Evolutionary conservation across 1,140 invertebrate species (phyloP), one percentile per base, ranked within the genome.

Genomic region (Orchestia grillus): DNA sequence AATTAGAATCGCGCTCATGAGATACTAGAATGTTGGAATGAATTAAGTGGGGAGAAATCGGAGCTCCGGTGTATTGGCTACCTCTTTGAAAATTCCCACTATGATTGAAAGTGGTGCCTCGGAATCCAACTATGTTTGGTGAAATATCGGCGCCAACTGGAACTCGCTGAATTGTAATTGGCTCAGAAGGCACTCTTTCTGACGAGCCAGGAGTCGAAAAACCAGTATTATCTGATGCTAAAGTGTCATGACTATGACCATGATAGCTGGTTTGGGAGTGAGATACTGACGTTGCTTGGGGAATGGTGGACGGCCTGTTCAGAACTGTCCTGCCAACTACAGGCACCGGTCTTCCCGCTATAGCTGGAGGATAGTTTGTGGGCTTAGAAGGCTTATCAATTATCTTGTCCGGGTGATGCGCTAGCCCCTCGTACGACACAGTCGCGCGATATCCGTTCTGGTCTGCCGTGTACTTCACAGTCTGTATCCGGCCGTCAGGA

Each of bases 391-490:
- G 92, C 44, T 6, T 45, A 40, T 11, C 36, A 8, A 94, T 94
- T n/a, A 94, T 47, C 44, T 94, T 94, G 41, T 94, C 92, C 6
- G 92, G 92, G 43, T 87, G 87, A 41, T 96, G 96, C 1, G 96
- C 95, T 6, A 45, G n/a, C 57, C 96, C 96, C 40, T 90, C 47
- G 96, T 96, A 96, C 0, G 96, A 96, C 6, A 97, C 97, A 42
- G 96, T 96, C 28, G 97, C 97, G 41, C 96, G 94, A 95, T 96
- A 97, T 90, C 97, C 97, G 88, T 96, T 47, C 44, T 96, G 94
- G 77, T 97, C 96, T 42, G 96, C 97, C 44, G 96, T 96, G 87
- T 97, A 97, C 57, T 96, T 96, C 41, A 97, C 97, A 40, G 96
- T 96, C 95, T 96, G 91, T 87, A 95, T 62, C 15, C 96, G 96